phyloP scores from a whole-genome alignment of 64 coral and sea anemone genomes.

The Hydrozoanthus tunicans region DNA sequence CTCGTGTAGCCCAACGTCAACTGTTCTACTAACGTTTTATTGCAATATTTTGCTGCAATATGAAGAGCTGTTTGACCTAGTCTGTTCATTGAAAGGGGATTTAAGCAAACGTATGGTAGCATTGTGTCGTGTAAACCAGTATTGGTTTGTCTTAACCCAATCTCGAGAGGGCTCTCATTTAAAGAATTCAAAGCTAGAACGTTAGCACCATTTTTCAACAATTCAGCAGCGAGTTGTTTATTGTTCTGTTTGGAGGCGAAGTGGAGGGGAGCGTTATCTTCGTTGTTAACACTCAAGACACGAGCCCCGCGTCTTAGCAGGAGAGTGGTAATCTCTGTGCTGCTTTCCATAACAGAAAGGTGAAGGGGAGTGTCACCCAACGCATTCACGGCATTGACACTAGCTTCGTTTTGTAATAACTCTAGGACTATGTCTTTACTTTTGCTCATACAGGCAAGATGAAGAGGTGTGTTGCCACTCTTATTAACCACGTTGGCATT shows the following conservation, averaged over 20 bases:
- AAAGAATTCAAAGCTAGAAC: neutral
- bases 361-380: constrained; percentile 23
- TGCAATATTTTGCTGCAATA: constrained; percentile 1
- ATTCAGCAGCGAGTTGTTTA: neutral
- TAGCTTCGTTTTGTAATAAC: neutral
- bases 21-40: neutral
- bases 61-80: constrained; percentile 27
- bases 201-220: neutral
- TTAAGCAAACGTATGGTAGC: neutral
- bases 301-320: neutral
- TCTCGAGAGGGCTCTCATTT: neutral
- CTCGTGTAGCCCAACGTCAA: neutral
- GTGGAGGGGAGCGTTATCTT: neutral
- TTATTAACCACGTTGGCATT: neutral
- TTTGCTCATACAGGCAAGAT: neutral
- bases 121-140: neutral
- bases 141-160: neutral
- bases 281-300: neutral
- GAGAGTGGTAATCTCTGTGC: neutral
- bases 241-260: neutral
- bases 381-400: neutral
- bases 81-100: neutral
- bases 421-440: neutral
- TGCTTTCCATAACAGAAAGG: neutral
- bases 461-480: neutral